phyloP scores from a whole-genome alignment of 1,140 invertebrate species.

The Macrobrachium nipponense region DNA sequence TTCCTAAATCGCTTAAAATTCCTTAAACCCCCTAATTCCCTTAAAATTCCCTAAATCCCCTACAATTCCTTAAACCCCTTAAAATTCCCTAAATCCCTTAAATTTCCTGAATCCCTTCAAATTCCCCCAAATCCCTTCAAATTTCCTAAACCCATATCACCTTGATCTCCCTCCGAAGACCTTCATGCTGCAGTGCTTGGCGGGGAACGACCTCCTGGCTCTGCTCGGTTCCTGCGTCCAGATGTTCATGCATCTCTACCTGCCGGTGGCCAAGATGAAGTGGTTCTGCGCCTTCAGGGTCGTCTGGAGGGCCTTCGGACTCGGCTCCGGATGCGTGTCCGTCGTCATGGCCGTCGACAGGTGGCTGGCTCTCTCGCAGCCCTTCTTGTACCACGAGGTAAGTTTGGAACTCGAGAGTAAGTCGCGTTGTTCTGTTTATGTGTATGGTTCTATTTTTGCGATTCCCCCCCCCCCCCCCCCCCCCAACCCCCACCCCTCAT shows the following conservation, averaged over 20 bases:
- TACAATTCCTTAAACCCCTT: too few species aligned
- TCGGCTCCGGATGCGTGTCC: constrained; percentile 87
- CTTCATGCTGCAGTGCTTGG: constrained; percentile 82
- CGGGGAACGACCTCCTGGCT: constrained; percentile 83
- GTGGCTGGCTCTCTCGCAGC: constrained; percentile 85
- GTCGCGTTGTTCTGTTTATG: too few species aligned
- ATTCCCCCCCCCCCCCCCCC: too few species aligned
- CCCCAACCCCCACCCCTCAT: too few species aligned
- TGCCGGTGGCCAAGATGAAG: constrained; percentile 64
- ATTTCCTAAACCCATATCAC: not conserved
- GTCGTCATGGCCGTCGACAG: constrained; percentile 88
- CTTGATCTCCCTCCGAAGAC: constrained; percentile 72
- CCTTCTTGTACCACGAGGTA: constrained; percentile 91
- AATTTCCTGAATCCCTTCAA: too few species aligned
- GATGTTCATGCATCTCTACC: constrained; percentile 74
- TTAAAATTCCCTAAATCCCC: too few species aligned
- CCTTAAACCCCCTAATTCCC: too few species aligned
- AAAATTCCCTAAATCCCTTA: too few species aligned
- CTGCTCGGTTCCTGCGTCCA: constrained; percentile 71
- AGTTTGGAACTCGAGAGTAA: constrained; percentile 26
- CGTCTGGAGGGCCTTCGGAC: constrained; percentile 82
- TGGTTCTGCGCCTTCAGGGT: constrained; percentile 77
- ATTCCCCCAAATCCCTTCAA: too few species aligned
- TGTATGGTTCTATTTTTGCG: too few species aligned
- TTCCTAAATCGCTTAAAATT: too few species aligned